A percentile compares a stretch with the other conserved stretches of the same genome.
Conservation (phyloP, 2,113 vertebrate species). For the Sinosuthora webbiana region DNA sequence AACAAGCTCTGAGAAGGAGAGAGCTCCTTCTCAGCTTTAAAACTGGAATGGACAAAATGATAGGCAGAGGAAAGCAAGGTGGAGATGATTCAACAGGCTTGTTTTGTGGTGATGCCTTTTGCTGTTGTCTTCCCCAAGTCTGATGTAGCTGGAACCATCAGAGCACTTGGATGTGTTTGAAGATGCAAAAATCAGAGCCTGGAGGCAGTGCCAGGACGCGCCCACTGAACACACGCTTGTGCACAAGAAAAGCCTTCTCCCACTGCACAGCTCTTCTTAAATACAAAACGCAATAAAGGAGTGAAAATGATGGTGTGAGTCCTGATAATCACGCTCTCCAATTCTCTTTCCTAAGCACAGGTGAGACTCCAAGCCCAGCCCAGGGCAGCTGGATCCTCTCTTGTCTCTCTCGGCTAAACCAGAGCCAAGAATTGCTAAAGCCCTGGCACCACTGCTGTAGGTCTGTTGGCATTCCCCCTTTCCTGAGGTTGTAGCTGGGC, state of each 20-base stretch:
- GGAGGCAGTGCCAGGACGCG: not conserved
- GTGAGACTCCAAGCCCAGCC: not conserved
- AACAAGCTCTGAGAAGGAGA: not conserved
- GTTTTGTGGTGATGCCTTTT: not conserved
- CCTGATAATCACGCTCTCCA: fast-evolving
- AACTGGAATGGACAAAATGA: not conserved
- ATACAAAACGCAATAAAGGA: not conserved
- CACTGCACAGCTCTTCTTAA: not conserved
- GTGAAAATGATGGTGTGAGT: not conserved
- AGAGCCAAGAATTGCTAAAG: not conserved
- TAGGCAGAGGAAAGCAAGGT: not conserved
- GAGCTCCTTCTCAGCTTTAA: not conserved
- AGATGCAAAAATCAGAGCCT: not conserved
- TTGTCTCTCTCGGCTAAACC: not conserved
- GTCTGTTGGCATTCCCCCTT: fast-evolving
- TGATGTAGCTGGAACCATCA: not conserved
- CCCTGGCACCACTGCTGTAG: fast-evolving
- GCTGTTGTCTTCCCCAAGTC: not conserved
- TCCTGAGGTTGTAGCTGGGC: not conserved
- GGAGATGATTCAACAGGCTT: not conserved
- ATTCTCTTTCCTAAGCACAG: not conserved
- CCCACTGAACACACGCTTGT: fast-evolving
- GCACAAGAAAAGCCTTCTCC: not conserved
- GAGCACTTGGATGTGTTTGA: not conserved
- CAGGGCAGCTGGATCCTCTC: not conserved